These are phyloP conservation scores for Tipula lateralis DNA, from an alignment of 2,888 invertebrate species.

Conservation along the genomic window DNA sequence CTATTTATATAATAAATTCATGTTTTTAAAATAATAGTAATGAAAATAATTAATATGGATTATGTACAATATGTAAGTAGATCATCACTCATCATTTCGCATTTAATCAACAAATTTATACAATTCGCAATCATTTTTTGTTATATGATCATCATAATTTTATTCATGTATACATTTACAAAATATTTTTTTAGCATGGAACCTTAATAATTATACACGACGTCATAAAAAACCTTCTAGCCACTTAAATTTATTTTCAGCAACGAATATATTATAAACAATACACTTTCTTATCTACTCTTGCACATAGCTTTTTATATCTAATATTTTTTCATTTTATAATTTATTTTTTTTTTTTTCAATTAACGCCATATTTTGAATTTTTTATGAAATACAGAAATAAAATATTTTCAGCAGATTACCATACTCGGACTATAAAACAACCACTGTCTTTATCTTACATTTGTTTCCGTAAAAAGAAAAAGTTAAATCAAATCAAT, in stretches of 20 bases:
- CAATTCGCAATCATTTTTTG: background rate
- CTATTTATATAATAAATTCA: background rate
- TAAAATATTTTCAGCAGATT: conserved; percentile 19
- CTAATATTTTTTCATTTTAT: background rate
- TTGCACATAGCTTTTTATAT: background rate
- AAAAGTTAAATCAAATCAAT: background rate
- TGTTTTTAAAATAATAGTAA: background rate
- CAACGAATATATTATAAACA: background rate
- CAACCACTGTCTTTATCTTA: conserved; percentile 29
- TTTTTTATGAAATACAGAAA: background rate
- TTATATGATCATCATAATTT: background rate
- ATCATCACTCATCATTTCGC: background rate
- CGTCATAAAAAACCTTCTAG: background rate
- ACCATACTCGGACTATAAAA: conserved; percentile 29
- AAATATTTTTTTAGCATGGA: background rate
- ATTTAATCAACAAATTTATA: background rate
- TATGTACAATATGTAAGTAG: background rate
- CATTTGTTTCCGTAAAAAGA: conserved; percentile 12
- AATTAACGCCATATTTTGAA: conserved; percentile 9
- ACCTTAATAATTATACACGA: background rate
- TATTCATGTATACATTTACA: background rate
- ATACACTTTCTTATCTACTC: background rate
- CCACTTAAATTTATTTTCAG: background rate
- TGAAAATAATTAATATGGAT: background rate
- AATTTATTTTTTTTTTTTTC: background rate